Evolutionary conservation across 2,888 invertebrate species (phyloP), one percentile per base, ranked within the genome.

Genomic region (Tenthredo mesomela): DNA sequence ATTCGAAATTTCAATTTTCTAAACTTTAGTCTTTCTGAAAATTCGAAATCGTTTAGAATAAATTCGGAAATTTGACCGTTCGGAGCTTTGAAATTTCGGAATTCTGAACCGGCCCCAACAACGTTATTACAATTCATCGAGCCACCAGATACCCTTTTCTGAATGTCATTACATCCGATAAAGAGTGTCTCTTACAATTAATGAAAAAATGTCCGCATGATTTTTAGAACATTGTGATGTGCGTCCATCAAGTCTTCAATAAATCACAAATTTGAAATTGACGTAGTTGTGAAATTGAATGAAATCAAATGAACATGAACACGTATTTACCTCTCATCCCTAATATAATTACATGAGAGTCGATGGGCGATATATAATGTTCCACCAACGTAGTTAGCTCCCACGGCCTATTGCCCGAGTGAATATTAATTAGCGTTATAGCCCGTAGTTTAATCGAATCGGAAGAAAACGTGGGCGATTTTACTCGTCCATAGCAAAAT

Each of bases 371-470:
- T 21, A 10, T n/a, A 6, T 25, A 25, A 25, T 61, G 61, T 67
- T 33, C 67, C 33, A 33, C 33, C 33, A 33, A 67, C 25, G 67
- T 33, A 67, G 18, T 33, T 33, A 67, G 18, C 67, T 67, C 54
- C 73, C 43, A 29, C 21, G 15, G 25, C 15, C 6, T 54, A 29
- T 25, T 77, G 50, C 50, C 54, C 33, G 33, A 18, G 37, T 43
- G 54, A 33, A 77, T 50, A 47, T 47, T 54, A 50, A 77, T 77
- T 77, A n/a, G 54, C 77, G 47, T 77, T 33, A 29, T 77, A 43
- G 73, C 33, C 43, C 21, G 12, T 25, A 12, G 29, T 77, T 77
- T 21, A 15, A 77, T 77, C 54, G 33, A 54, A 77, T 77, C 77
- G n/a, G 29, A 29, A n/a, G 5, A 25, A 47, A 43, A 33, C 50